Base-by-base conservation (phyloP, 1,140 invertebrate species). In the Drosophila oshimai region DNA sequence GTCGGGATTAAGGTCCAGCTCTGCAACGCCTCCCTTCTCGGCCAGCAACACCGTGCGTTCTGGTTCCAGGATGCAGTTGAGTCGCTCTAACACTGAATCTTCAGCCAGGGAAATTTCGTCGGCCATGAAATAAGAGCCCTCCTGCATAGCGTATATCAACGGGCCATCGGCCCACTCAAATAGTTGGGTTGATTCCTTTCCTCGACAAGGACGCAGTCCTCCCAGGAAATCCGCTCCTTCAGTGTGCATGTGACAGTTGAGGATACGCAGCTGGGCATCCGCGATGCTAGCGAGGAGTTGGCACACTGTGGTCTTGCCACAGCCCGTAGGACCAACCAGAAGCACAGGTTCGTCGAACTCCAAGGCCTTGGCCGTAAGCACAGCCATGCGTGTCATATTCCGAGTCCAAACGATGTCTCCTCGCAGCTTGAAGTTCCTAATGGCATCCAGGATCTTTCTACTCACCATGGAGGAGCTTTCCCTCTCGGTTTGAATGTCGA, bases 31-130 rank as follows among this genome's bases (percentile, higher is more conserved):
- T 15, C 95, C 95, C 90, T 98, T 98, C 92, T 99, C 98, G 10
- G 98, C 95, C 22, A 99, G 91, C 4, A 99, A 91, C 5, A 99
- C 91, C 42, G 94, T 97, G 41, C 98, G 93, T 91, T 99, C 98
- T 0, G 97, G 95, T 92, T 99, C 99, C 84, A 99, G 91, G 26
- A 99, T 93, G 15, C 97, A 99, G 92, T 99, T 99, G 10, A 99
- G 91, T 88, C 99, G 93, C 92, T 99, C 99, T 36, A 99, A 92
- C 5, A 99, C 99, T 74, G 98, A 99, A 84, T 99, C 99, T 91
- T 99, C 98, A 0, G 99, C 99, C 31, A 99, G 92, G 2, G 99
- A 99, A 74, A 99, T 99, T 94, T 99, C 99, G 92, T 99, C 99
- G 0, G 98, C 96, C 20, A 99, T 92, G 86, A 99, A 98, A 61